Evolutionary conservation across 2,888 invertebrate species (phyloP).

Genomic region (Drosophila setosimentum): DNA sequence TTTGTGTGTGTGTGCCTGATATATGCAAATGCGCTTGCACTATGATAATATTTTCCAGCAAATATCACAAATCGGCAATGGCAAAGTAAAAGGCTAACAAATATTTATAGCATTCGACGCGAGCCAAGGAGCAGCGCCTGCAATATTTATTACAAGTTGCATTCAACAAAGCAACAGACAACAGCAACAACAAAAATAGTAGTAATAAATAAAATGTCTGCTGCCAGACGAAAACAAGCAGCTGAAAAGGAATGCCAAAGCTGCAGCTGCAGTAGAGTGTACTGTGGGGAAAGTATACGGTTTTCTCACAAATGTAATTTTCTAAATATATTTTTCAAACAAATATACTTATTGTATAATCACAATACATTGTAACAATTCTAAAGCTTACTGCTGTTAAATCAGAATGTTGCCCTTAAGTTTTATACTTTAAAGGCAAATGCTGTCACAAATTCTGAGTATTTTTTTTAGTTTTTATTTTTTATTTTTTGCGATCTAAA

Average conservation of each 20-base stretch:
- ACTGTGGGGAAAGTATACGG: neutral
- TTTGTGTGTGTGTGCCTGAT: slow-evolving; percentile 32
- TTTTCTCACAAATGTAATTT: neutral
- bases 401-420: neutral
- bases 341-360: neutral
- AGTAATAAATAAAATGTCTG: slow-evolving; percentile 54
- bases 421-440: neutral
- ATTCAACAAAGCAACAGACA: slow-evolving; percentile 51
- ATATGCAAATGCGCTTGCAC: slow-evolving; percentile 56
- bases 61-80: slow-evolving; percentile 77
- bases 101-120: slow-evolving; percentile 69
- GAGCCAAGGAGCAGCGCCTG: slow-evolving; percentile 49
- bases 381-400: neutral
- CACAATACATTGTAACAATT: neutral
- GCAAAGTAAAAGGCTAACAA: slow-evolving; percentile 73
- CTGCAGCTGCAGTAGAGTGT: slow-evolving; percentile 13
- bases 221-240: slow-evolving; percentile 61
- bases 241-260: slow-evolving; percentile 41
- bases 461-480: neutral
- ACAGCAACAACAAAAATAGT: slow-evolving; percentile 11
- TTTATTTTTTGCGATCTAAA: neutral
- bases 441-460: neutral
- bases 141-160: slow-evolving; percentile 78
- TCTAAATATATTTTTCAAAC: neutral
- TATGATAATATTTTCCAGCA: slow-evolving; percentile 70